Conservation (phyloP, 2,888 invertebrate genomes). For the Leucania comma region DNA sequence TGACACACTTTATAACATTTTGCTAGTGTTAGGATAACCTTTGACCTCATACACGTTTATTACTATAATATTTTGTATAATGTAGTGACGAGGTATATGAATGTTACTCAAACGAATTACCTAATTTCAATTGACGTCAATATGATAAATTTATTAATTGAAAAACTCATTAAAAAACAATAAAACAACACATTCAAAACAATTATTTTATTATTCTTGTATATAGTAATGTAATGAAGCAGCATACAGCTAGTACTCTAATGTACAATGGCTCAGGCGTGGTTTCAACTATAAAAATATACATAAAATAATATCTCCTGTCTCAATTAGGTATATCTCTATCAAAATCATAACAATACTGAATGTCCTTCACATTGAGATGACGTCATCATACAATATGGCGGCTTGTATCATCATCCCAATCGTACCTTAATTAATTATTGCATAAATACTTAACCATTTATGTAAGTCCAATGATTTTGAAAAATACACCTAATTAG, state of each 20-base stretch:
- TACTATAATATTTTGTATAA: not conserved
- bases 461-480: constrained; percentile 58
- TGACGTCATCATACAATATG: constrained; percentile 59
- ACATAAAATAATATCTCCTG: constrained; percentile 64
- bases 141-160: constrained; percentile 17
- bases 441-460: constrained; percentile 65
- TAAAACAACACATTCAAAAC: constrained; percentile 82
- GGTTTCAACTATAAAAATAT: constrained; percentile 70
- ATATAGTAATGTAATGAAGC: constrained; percentile 88
- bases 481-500: constrained; percentile 53
- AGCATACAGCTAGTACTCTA: constrained; percentile 86
- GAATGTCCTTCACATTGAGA: constrained; percentile 38
- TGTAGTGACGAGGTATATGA: not conserved
- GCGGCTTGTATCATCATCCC: constrained; percentile 55
- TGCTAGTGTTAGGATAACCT: not conserved
- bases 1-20: not conserved
- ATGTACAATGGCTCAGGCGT: constrained; percentile 81
- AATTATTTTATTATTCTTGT: constrained; percentile 89
- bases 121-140: not conserved
- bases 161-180: constrained; percentile 50
- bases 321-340: constrained; percentile 52
- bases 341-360: constrained; percentile 61
- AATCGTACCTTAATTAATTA: constrained; percentile 63
- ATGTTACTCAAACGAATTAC: not conserved
- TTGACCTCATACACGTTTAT: constrained; percentile 12